Evolutionary conservation across 1,140 invertebrate species (phyloP).

Genomic region (Formica selysi): DNA sequence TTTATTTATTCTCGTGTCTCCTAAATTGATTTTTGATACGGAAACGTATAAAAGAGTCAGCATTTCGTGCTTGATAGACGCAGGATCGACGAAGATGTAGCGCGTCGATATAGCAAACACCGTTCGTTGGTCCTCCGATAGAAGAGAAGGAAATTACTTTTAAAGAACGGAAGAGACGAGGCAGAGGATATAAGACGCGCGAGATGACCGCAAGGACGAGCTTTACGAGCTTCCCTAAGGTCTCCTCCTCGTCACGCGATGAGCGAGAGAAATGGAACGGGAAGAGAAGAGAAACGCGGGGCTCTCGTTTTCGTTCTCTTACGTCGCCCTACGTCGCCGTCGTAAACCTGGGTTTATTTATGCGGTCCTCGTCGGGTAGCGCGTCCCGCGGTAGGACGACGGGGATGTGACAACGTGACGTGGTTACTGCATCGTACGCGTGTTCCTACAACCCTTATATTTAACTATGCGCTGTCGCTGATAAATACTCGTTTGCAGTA

Average conservation of each 20-base stretch:
- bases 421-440: slow-evolving; percentile 79
- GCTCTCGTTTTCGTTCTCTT: slow-evolving; percentile 78
- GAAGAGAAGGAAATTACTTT: slow-evolving; percentile 63
- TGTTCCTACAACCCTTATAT: slow-evolving; percentile 71
- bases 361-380: slow-evolving; percentile 83
- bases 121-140: not conserved
- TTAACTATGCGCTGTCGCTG: slow-evolving; percentile 69
- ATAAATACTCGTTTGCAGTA: slow-evolving; percentile 57
- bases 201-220: slow-evolving; percentile 77
- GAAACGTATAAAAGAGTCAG: not conserved
- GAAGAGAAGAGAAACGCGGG: slow-evolving; percentile 33
- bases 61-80: not conserved
- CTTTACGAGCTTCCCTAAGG: slow-evolving; percentile 81
- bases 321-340: slow-evolving; percentile 69
- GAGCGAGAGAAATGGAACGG: slow-evolving; percentile 71
- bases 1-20: not conserved
- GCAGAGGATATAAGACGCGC: slow-evolving; percentile 29
- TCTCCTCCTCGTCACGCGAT: slow-evolving; percentile 78
- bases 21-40: not conserved
- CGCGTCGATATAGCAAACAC: slow-evolving; percentile 18
- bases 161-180: slow-evolving; percentile 17
- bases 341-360: slow-evolving; percentile 85
- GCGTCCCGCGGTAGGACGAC: slow-evolving; percentile 82
- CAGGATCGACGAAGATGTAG: not conserved
- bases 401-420: slow-evolving; percentile 84